Evolutionary conservation across 30 jellyfish, hydroid and myxozoan genomes (phyloP), one percentile per base, ranked within the genome.

Genomic region (Mastigias papua): DNA sequence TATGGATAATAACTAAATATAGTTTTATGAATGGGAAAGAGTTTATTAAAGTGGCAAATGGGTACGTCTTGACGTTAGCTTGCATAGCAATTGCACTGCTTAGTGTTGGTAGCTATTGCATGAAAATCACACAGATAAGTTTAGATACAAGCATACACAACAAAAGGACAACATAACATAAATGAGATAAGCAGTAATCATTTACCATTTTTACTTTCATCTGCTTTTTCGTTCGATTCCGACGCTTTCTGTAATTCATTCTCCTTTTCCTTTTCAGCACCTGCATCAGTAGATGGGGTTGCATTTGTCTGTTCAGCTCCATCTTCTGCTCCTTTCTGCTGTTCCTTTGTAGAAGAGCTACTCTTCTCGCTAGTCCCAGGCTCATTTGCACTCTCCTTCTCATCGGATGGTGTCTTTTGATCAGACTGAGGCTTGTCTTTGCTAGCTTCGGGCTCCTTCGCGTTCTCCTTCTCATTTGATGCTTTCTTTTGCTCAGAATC

Each of bases 371-470:
- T 42, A 4, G 54, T 4, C 13, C 13, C 54, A 42, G 54, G 54
- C 13, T 42, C 69, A 6, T 20, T 65, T 28, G 86, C 25, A 46
- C 33, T 48, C 51, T 48, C 86, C n/a, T 48, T 42, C n/a, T 3
- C 86, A 20, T 48, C 42, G 42, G 77, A 66, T 33, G 16, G 48
- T 11, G 48, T 4, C n/a, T 69, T 63, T 20, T 49, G n/a, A 11
- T 37, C 84, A 37, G 84, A 21, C 20, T 63, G 74, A 63, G 74
- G 35, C 80, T 83, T 74, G 23, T 34, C 58, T 22, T 49, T n/a
- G n/a, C n/a, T n/a, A n/a, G n/a, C n/a, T n/a, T n/a, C n/a, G n/a
- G n/a, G n/a, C n/a, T n/a, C n/a, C n/a, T n/a, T n/a, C n/a, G n/a
- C n/a, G n/a, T n/a, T n/a, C n/a, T n/a, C 71, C 26, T 17, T n/a